A percentile compares a stretch with the other conserved stretches of the same genome.
These are phyloP conservation scores for Lasius fuliginosus DNA, from an alignment of 2,888 invertebrate species.

Conservation along the genomic window DNA sequence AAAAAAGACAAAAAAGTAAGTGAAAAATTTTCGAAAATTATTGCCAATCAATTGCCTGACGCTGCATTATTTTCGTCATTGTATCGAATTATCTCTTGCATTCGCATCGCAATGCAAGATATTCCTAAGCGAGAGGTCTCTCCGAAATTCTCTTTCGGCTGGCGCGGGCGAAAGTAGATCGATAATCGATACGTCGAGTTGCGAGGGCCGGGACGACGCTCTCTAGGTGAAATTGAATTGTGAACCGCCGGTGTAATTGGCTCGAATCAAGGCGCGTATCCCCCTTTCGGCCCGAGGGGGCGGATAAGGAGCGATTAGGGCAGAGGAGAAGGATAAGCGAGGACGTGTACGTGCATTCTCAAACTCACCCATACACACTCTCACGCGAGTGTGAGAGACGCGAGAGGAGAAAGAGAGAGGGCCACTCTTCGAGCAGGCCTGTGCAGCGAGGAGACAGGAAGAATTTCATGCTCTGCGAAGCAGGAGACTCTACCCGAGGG, in stretches of 20 bases:
- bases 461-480: conserved; percentile 84
- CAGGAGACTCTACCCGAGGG: conserved; percentile 84
- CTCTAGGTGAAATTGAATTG: conserved; percentile 79
- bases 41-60: background rate
- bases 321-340: conserved; percentile 33
- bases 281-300: conserved; percentile 49
- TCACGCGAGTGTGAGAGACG: conserved; percentile 10
- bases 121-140: background rate
- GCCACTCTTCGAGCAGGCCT: conserved; percentile 69
- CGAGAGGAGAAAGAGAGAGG: conserved; percentile 60
- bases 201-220: conserved; percentile 7
- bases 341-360: conserved; percentile 20
- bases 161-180: conserved; percentile 60
- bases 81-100: background rate
- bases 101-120: background rate
- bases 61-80: background rate
- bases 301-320: conserved; percentile 80
- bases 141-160: conserved; percentile 15
- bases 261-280: conserved; percentile 78
- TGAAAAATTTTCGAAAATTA: background rate
- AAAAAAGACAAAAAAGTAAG: background rate
- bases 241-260: conserved; percentile 81
- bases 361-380: conserved; percentile 39
- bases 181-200: conserved; percentile 69
- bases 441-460: conserved; percentile 80